Percentiles rank a stretch among this genome's conserved stretches.
These are phyloP conservation scores for Caranx melampygus DNA, from an alignment of 2,113 vertebrate species.

Conservation along the genomic window DNA sequence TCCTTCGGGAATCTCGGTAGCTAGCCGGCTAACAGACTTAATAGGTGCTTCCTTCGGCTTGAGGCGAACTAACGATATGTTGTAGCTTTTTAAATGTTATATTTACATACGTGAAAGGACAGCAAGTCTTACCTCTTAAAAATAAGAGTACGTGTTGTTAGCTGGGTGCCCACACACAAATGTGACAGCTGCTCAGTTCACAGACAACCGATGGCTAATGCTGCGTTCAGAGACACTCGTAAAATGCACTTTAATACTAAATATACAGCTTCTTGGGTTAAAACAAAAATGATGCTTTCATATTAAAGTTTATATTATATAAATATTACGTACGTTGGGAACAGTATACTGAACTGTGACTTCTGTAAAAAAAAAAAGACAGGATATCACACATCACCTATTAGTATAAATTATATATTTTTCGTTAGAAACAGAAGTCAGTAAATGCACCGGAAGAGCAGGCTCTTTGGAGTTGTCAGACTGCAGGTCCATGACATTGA, in stretches of 20 bases:
- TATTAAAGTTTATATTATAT: too few relatives aligned
- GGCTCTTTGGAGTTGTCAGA: not conserved
- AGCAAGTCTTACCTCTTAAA: slow-evolving; percentile 55
- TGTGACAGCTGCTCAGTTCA: slow-evolving; percentile 70
- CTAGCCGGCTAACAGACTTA: slow-evolving; percentile 15
- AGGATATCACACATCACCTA: not conserved
- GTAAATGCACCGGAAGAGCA: slow-evolving; percentile 5
- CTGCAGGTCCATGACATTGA: not conserved
- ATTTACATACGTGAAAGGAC: not conserved
- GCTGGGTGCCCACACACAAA: slow-evolving; percentile 15
- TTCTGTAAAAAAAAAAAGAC: not conserved
- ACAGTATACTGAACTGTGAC: fast-evolving
- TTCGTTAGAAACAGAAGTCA: not conserved
- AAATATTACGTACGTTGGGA: not conserved
- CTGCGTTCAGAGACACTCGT: slow-evolving; percentile 8
- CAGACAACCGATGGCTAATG: slow-evolving; percentile 49
- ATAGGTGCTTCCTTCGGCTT: not conserved
- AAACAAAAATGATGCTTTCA: not conserved
- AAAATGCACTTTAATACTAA: fast-evolving
- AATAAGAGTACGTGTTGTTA: slow-evolving; percentile 31
- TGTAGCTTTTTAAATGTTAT: not conserved
- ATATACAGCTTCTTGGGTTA: not conserved
- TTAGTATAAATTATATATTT: not conserved
- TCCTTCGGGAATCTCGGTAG: not conserved
- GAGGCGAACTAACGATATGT: not conserved